phyloP scores from a whole-genome alignment of 2,113 vertebrate genomes.

The Oreochromis niloticus region DNA sequence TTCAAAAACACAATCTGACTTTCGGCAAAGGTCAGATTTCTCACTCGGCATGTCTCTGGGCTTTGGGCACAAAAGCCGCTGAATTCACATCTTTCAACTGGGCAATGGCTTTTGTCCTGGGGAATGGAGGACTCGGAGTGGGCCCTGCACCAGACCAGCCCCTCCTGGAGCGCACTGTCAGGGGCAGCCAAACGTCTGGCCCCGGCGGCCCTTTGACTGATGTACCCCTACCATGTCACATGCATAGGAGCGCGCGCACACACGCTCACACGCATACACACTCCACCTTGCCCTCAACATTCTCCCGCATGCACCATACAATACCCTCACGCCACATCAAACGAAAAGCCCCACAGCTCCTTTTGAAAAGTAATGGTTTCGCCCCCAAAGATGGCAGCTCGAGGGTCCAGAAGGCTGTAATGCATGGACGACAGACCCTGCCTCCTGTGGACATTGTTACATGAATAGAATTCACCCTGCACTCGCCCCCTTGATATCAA shows the following conservation, averaged over 20 bases:
- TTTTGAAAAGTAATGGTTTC: conserved; percentile 67
- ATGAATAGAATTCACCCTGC: conserved; percentile 31
- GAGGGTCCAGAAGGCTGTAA: conserved; percentile 47
- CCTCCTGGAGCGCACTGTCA: conserved; percentile 75
- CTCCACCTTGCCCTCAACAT: conserved; percentile 66
- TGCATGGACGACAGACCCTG: conserved; percentile 33
- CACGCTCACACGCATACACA: conserved; percentile 49
- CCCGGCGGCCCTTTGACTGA: conserved; percentile 75
- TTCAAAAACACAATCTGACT: conserved; percentile 76
- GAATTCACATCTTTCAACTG: conserved; percentile 81
- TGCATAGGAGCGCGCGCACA: conserved; percentile 35
- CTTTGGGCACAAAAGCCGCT: conserved; percentile 67
- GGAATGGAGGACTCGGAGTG: conserved; percentile 63
- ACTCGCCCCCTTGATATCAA: neutral
- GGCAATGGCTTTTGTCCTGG: conserved; percentile 71
- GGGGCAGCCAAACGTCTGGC: conserved; percentile 77
- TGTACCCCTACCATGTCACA: conserved; percentile 75
- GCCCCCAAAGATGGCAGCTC: conserved; percentile 60
- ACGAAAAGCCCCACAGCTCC: conserved; percentile 67
- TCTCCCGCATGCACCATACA: conserved; percentile 66
- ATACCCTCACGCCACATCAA: conserved; percentile 74
- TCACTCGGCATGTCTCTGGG: conserved; percentile 64
- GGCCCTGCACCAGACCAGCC: conserved; percentile 74
- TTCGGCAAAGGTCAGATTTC: conserved; percentile 68
- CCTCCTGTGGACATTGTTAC: conserved; percentile 36